These are phyloP conservation scores for Stigmatopora argus DNA, from an alignment of 2,113 vertebrate species.

Conservation along the genomic window DNA sequence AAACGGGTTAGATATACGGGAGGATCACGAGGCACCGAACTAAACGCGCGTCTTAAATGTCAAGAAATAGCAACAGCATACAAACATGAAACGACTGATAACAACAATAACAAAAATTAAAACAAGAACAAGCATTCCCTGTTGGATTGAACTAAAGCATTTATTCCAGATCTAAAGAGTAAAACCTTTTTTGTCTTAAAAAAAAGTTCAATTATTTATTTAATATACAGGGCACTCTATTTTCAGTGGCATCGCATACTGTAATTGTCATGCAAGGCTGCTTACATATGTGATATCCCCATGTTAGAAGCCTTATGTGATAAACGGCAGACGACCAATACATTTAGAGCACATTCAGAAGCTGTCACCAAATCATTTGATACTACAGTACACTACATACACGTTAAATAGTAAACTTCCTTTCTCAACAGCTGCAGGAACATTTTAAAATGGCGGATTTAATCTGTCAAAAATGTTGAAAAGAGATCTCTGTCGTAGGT, in stretches of 20 bases:
- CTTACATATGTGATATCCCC: slow-evolving; percentile 15
- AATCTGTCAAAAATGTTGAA: slow-evolving; percentile 45
- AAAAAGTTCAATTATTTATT: background rate
- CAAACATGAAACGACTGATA: background rate
- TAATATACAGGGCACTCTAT: background rate
- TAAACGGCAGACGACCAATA: background rate
- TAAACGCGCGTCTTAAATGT: slow-evolving; percentile 26
- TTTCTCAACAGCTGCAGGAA: slow-evolving; percentile 41
- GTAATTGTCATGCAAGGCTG: background rate
- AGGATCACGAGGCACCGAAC: background rate
- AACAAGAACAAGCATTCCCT: background rate
- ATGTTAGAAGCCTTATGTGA: slow-evolving; percentile 18
- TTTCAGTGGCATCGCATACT: background rate
- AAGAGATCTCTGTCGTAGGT: slow-evolving; percentile 33
- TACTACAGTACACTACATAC: slow-evolving; percentile 3
- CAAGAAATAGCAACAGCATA: slow-evolving; percentile 42
- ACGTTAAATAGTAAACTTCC: slow-evolving; percentile 6
- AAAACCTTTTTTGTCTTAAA: background rate
- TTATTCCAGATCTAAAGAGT: background rate
- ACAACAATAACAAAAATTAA: background rate
- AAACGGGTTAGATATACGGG: too few species aligned
- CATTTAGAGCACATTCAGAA: slow-evolving; percentile 30
- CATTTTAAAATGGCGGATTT: slow-evolving; percentile 34
- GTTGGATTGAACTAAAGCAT: background rate
- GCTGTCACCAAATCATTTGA: slow-evolving; percentile 36